Evolutionary conservation across 35 echinoderm and acorn worm genomes (phyloP).

Genomic region (Strongylocentrotus purpuratus): DNA sequence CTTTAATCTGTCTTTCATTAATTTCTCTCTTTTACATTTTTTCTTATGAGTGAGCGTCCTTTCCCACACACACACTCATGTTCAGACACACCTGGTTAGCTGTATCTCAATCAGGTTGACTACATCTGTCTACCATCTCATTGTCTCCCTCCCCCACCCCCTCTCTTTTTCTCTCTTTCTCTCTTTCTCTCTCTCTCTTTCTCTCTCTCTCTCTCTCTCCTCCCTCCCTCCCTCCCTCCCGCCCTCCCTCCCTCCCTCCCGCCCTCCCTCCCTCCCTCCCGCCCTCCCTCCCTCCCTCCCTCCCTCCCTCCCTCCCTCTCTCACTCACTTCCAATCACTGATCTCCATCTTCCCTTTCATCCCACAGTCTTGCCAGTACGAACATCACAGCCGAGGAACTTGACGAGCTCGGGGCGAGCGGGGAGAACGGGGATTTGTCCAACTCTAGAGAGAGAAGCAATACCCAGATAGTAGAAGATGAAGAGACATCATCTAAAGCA

Average conservation of each 20-base stretch:
- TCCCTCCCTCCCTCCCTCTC: not conserved
- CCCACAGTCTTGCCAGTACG: constrained; percentile 7
- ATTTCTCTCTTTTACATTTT: too few species aligned
- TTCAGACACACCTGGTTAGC: too few species aligned
- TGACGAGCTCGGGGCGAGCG: not conserved
- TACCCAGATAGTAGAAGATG: constrained; percentile 8
- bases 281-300: not conserved
- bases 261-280: not conserved
- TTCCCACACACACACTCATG: too few species aligned
- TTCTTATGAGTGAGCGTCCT: too few species aligned
- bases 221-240: too few species aligned
- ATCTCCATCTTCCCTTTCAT: not conserved
- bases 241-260: not conserved
- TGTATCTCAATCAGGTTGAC: not conserved
- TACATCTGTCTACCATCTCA: not conserved
- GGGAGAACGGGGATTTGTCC: not conserved
- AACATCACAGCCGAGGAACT: constrained; percentile 26
- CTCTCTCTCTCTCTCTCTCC: not conserved
- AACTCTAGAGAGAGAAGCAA: not conserved
- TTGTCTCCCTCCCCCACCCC: not conserved
- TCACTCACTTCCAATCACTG: not conserved
- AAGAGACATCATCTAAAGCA: constrained; percentile 36
- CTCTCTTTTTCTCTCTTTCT: not conserved
- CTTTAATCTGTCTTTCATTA: too few species aligned
- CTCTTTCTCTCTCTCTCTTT: not conserved